Conservation (phyloP, 1,140 invertebrate species). For the Medauroidea extradentata region DNA sequence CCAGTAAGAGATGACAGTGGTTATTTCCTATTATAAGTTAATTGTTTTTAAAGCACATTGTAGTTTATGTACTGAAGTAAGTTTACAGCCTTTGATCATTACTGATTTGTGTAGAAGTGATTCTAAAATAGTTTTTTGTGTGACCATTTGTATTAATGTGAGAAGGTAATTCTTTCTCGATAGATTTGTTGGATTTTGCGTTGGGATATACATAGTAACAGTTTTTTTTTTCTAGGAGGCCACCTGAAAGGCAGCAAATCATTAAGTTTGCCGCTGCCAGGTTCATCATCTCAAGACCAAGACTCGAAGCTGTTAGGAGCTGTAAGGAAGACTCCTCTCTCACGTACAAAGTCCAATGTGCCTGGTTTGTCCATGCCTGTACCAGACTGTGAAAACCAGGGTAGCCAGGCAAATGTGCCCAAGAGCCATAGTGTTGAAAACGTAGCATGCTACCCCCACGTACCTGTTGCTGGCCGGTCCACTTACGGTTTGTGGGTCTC, state of each 20-base stretch:
- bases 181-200: not conserved
- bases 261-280: conserved; percentile 41
- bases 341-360: conserved; percentile 54
- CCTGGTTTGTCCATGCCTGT: conserved; percentile 14
- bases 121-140: too few species aligned
- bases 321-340: conserved; percentile 49
- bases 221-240: conserved; percentile 18
- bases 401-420: conserved; percentile 36
- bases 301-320: not conserved
- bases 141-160: not conserved
- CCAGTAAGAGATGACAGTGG: too few species aligned
- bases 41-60: too few species aligned
- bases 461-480: not conserved
- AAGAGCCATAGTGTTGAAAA: conserved; percentile 56
- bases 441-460: conserved; percentile 34
- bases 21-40: too few species aligned
- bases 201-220: too few species aligned
- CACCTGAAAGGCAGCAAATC: conserved; percentile 40
- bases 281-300: conserved; percentile 29
- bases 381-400: not conserved
- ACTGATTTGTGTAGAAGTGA: too few species aligned
- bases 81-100: too few species aligned
- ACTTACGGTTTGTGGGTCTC: conserved; percentile 9
- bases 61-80: too few species aligned
- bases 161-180: not conserved